These are phyloP conservation scores for Cyaniris semiargus DNA, from an alignment of 2,888 invertebrate species.

Conservation along the genomic window DNA sequence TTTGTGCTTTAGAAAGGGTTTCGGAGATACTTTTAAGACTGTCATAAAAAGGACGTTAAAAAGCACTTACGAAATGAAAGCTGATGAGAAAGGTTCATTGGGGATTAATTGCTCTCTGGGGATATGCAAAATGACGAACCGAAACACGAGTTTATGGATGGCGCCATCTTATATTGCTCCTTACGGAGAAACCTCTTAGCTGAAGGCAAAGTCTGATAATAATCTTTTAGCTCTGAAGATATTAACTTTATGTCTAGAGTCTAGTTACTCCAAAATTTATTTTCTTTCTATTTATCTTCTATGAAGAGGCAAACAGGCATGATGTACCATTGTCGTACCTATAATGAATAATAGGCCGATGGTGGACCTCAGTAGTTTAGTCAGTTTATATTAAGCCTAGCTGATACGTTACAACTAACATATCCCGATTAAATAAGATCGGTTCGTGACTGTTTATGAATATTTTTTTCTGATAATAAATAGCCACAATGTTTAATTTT, in stretches of 20 bases:
- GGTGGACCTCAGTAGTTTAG: too few species aligned
- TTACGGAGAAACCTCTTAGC: not conserved
- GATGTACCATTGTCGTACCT: too few species aligned
- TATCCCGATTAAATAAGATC: too few species aligned
- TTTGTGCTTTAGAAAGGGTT: conserved; percentile 9
- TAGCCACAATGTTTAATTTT: too few species aligned
- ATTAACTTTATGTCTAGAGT: not conserved
- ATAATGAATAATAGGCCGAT: too few species aligned
- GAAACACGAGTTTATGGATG: not conserved
- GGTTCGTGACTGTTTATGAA: too few species aligned
- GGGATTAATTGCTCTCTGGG: conserved; percentile 18
- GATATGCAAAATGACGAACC: conserved; percentile 26
- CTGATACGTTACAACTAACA: too few species aligned
- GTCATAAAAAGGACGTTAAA: conserved; percentile 18
- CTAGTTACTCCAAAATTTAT: too few species aligned
- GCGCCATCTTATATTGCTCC: conserved; percentile 9
- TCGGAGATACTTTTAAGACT: conserved; percentile 8
- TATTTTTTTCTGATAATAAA: too few species aligned
- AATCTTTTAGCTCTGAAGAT: not conserved
- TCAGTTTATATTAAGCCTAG: too few species aligned
- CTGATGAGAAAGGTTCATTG: conserved; percentile 18
- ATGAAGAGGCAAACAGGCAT: too few species aligned
- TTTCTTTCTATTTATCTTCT: too few species aligned
- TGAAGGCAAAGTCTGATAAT: not conserved
- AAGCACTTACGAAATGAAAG: not conserved